Evolutionary conservation across 2,113 vertebrate genomes (phyloP).

Genomic region (Gallinago paraguaiae): DNA sequence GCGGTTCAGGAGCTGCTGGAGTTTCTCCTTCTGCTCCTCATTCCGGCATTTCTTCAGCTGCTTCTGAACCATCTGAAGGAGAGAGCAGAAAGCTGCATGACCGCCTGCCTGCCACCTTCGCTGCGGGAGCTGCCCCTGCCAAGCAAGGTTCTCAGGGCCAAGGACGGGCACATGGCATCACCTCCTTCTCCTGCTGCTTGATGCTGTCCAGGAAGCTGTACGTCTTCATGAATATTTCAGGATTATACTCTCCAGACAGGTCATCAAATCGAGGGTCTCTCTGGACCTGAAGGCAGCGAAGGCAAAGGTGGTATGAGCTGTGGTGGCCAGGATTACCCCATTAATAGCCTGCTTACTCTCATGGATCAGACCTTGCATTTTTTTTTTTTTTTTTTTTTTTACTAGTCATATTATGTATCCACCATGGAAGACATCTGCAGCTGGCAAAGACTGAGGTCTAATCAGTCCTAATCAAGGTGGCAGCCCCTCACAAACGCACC

Average conservation of each 20-base stretch:
- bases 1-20: slow-evolving; percentile 74
- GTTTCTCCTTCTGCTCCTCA: slow-evolving; percentile 56
- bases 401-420: neutral
- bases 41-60: slow-evolving; percentile 72
- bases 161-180: slow-evolving; percentile 15
- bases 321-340: neutral
- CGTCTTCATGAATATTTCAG: slow-evolving; percentile 89
- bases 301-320: neutral
- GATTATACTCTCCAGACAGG: slow-evolving; percentile 93
- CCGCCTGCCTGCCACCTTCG: neutral
- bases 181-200: slow-evolving; percentile 85
- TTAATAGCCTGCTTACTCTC: neutral
- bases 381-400: neutral
- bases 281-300: slow-evolving; percentile 60
- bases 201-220: slow-evolving; percentile 86
- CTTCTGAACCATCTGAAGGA: slow-evolving; percentile 75
- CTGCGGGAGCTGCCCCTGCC: neutral
- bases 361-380: neutral
- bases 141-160: neutral
- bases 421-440: neutral
- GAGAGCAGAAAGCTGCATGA: neutral
- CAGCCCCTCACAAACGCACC: neutral
- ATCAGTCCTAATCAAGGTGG: neutral
- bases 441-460: fast-evolving
- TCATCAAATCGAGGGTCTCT: slow-evolving; percentile 95